A percentile compares a stretch with the other conserved stretches of the same genome.
Conservation (phyloP, 2,113 vertebrate species). For the Phocoena phocoena region DNA sequence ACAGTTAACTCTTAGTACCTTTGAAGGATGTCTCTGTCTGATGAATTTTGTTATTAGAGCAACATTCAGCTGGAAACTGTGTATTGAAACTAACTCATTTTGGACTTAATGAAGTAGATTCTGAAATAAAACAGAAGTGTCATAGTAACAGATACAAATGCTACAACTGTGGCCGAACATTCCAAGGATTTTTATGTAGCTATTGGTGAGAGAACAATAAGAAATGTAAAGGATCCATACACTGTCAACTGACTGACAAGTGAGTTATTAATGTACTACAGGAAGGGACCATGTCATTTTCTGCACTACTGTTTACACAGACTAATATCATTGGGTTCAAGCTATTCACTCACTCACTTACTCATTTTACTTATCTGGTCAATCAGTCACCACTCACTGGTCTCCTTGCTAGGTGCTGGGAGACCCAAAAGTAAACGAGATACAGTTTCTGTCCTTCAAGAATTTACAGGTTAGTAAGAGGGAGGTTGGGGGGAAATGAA, state of each 20-base stretch:
- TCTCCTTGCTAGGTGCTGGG: background rate
- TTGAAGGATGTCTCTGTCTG: conserved; percentile 72
- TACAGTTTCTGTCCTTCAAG: background rate
- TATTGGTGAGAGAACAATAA: background rate
- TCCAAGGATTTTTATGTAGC: background rate
- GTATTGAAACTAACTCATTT: conserved; percentile 51
- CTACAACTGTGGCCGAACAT: background rate
- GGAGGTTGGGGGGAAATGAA: background rate
- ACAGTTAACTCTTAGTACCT: conserved; percentile 84
- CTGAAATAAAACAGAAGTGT: conserved; percentile 53
- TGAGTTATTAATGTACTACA: background rate
- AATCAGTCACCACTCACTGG: background rate
- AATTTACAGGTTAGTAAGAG: background rate
- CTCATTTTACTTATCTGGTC: background rate
- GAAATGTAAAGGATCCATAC: background rate
- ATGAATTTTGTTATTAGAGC: conserved; percentile 76
- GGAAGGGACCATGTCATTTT: background rate
- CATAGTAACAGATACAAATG: background rate
- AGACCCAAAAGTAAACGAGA: background rate
- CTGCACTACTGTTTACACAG: background rate
- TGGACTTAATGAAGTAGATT: conserved; percentile 57
- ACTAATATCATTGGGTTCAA: background rate
- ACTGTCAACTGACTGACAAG: background rate
- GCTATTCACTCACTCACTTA: background rate
- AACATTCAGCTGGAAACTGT: conserved; percentile 60